Percentiles rank a stretch among this genome's conserved stretches.
Evolutionary conservation across 1,140 invertebrate genomes (phyloP).

Genomic region (Aphis craccivora): DNA sequence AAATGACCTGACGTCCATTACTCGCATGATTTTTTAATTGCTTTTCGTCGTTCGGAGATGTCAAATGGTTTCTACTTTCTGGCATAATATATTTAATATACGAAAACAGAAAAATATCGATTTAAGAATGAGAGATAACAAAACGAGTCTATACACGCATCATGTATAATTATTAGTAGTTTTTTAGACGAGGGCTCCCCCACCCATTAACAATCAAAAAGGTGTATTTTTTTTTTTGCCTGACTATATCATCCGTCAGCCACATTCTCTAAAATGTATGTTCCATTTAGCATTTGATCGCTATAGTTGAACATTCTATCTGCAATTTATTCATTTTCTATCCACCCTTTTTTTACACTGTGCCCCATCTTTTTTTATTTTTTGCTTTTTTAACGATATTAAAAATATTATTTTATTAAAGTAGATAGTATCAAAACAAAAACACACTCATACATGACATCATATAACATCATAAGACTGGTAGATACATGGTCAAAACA

Average conservation of each 20-base stretch:
- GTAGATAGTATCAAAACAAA: background rate
- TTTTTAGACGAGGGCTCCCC: background rate
- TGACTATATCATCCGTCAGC: background rate
- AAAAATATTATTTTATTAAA: background rate
- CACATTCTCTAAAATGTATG: background rate
- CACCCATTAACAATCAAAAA: background rate
- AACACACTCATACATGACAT: background rate
- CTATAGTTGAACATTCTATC: background rate
- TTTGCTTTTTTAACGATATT: background rate
- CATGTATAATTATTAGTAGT: background rate
- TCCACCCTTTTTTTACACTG: background rate
- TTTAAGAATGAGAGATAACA: slow-evolving; percentile 7
- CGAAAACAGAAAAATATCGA: background rate
- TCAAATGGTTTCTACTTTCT: background rate
- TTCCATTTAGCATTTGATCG: background rate
- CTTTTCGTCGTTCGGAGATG: background rate
- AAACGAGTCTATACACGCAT: background rate
- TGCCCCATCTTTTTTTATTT: background rate
- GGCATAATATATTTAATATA: background rate
- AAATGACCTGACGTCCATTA: background rate
- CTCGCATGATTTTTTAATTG: background rate
- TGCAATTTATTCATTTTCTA: background rate
- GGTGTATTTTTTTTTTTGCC: background rate
- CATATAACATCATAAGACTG: background rate
- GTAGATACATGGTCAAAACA: too few species aligned